These are phyloP conservation scores for Germaria angustata DNA, from an alignment of 2,888 invertebrate genomes.

Conservation along the genomic window DNA sequence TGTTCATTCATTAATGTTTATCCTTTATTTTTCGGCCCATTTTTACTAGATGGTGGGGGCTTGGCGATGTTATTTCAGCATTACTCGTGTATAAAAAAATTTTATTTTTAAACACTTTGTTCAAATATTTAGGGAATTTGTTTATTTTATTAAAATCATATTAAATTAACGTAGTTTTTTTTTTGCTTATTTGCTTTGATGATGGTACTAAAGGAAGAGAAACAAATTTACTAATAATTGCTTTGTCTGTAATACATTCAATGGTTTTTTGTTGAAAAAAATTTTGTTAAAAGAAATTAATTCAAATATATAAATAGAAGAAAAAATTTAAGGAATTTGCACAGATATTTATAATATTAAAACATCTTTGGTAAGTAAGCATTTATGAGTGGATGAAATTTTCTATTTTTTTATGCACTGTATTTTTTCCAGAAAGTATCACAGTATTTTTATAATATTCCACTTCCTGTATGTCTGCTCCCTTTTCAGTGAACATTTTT, in stretches of 20 bases:
- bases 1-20: slow-evolving; percentile 61
- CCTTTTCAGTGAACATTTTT: too few species aligned
- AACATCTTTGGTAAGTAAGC: too few species aligned
- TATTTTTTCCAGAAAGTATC: too few species aligned
- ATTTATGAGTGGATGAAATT: too few species aligned
- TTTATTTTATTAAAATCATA: slow-evolving; percentile 53
- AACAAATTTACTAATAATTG: background rate
- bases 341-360: background rate
- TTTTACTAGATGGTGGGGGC: background rate
- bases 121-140: slow-evolving; percentile 45
- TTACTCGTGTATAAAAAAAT: background rate
- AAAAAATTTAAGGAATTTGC: background rate
- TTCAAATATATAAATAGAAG: background rate
- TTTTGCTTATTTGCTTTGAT: background rate
- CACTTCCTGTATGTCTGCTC: too few species aligned
- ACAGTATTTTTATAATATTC: too few species aligned
- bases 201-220: background rate
- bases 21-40: slow-evolving; percentile 30
- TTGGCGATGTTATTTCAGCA: background rate
- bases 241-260: slow-evolving; percentile 1
- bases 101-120: slow-evolving; percentile 1
- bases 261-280: background rate
- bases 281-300: background rate
- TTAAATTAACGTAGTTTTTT: slow-evolving; percentile 34
- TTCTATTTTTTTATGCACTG: too few species aligned